Conservation (phyloP, 2,113 vertebrate species). For the Pterocles burchelli region DNA sequence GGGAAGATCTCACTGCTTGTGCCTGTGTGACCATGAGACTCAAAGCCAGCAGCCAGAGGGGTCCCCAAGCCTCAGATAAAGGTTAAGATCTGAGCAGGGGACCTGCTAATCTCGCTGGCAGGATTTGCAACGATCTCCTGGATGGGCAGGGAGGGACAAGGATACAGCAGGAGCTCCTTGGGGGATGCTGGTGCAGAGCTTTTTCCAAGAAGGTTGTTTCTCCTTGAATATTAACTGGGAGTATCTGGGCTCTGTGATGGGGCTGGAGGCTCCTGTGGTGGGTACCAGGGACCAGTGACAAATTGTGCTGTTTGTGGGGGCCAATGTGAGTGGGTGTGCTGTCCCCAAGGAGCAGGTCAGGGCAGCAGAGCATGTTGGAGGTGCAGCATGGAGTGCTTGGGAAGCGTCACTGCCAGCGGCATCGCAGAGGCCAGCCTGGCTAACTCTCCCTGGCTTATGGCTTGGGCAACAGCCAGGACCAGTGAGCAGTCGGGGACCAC, state of each 20-base stretch:
- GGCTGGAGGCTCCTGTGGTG: not conserved
- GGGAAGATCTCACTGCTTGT: not conserved
- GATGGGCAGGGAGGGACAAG: not conserved
- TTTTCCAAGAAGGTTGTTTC: not conserved
- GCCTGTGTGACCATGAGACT: not conserved
- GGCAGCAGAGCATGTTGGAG: rapidly evolving
- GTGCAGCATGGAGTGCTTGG: not conserved
- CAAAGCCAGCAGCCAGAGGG: not conserved
- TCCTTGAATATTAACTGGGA: not conserved
- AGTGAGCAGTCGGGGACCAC: not conserved
- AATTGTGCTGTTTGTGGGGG: rapidly evolving
- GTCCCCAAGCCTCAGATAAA: not conserved
- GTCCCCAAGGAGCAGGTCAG: not conserved
- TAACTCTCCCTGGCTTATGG: not conserved
- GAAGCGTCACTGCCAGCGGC: rapidly evolving
- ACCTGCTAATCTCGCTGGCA: not conserved
- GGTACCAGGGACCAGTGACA: not conserved
- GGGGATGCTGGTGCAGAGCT: not conserved
- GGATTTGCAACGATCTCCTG: not conserved
- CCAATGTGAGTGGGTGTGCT: rapidly evolving
- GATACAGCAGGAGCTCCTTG: not conserved
- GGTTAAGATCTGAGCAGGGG: not conserved
- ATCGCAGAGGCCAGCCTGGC: not conserved
- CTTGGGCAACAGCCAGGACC: rapidly evolving
- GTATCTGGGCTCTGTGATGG: not conserved